phyloP scores from a whole-genome alignment of 2,113 vertebrate species.

The Gymnarchus niloticus region DNA sequence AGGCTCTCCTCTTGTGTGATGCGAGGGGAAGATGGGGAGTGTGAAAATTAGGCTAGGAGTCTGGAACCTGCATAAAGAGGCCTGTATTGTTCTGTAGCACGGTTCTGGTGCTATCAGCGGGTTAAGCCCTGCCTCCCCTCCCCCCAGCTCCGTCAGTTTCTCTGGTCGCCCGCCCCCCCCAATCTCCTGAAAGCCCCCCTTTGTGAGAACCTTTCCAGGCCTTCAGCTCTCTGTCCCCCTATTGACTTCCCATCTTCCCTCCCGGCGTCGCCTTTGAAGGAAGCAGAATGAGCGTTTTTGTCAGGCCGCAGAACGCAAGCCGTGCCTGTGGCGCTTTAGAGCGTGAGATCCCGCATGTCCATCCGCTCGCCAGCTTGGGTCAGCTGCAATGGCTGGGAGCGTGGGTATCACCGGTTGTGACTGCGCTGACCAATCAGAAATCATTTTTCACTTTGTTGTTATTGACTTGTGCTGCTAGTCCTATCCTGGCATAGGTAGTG shows the following conservation, averaged over 20 bases:
- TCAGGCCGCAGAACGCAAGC: background rate
- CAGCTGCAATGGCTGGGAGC: no score
- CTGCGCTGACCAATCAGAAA: no score
- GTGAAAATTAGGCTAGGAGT: background rate
- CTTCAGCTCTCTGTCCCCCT: background rate
- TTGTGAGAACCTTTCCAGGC: background rate
- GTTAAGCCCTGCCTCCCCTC: background rate
- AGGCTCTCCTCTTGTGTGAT: background rate
- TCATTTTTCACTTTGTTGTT: no score
- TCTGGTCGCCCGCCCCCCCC: background rate
- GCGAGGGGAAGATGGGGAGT: background rate
- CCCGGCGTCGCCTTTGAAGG: background rate
- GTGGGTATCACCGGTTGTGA: no score
- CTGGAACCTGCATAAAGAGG: background rate
- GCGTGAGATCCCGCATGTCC: no score
- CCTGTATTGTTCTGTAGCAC: constrained; percentile 12
- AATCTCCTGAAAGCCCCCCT: background rate
- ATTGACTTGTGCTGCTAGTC: no score
- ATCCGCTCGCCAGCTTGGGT: no score
- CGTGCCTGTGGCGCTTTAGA: background rate
- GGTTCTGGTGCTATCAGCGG: constrained; percentile 18
- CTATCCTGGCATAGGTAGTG: no score
- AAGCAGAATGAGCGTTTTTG: background rate
- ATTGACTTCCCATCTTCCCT: constrained; percentile 18
- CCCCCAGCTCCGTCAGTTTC: constrained; percentile 13